Conservation (phyloP, 2,888 invertebrate genomes). For the Strigamia transsilvanica region DNA sequence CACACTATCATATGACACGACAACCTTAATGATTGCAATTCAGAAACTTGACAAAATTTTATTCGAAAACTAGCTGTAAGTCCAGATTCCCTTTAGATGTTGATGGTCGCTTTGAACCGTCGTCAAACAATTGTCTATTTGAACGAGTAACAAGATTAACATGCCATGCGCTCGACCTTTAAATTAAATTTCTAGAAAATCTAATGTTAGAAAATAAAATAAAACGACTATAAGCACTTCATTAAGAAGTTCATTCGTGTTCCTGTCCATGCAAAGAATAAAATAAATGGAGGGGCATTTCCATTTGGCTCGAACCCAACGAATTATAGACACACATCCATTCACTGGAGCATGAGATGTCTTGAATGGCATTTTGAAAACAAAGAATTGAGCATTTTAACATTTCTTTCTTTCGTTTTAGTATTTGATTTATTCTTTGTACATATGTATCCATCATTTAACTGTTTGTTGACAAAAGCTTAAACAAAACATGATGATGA, state of each 20-base stretch:
- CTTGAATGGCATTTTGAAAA: background rate
- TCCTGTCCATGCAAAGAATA: background rate
- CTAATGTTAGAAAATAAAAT: background rate
- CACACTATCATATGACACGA: too few relatives aligned
- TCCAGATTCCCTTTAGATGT: too few relatives aligned
- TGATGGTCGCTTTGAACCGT: too few relatives aligned
- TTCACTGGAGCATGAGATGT: background rate
- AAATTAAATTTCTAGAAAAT: background rate
- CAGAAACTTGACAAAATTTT: too few relatives aligned
- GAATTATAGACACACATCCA: background rate
- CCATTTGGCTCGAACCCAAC: background rate
- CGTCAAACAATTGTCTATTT: too few relatives aligned
- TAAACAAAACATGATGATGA: background rate
- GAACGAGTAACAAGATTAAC: background rate
- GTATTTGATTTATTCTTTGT: too few relatives aligned
- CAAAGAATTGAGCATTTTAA: background rate
- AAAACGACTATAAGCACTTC: background rate
- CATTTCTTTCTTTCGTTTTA: background rate
- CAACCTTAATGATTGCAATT: too few relatives aligned
- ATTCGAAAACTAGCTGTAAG: too few relatives aligned
- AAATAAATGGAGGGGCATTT: background rate
- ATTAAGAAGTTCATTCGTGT: background rate
- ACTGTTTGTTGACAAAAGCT: background rate
- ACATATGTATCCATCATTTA: too few relatives aligned
- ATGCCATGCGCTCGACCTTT: background rate